Evolutionary conservation across 2,888 invertebrate species (phyloP).

Genomic region (Proisotoma minuta): DNA sequence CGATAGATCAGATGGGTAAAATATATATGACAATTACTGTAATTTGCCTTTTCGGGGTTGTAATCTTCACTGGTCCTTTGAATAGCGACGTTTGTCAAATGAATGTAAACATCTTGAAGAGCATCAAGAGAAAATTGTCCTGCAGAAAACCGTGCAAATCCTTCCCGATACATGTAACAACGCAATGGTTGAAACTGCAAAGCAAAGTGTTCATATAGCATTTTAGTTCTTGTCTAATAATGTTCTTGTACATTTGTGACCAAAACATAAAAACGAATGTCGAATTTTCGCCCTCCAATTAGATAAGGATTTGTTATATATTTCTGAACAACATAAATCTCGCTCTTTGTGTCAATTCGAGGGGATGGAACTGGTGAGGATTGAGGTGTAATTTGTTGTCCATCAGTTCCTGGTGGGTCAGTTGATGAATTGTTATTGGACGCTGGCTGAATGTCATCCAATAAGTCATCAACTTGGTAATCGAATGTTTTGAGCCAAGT

Average conservation of each 20-base stretch:
- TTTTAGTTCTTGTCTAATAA: neutral
- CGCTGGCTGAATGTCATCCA: neutral
- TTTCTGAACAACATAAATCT: conserved; percentile 68
- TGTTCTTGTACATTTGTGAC: conserved; percentile 60
- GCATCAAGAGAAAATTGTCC: conserved; percentile 57
- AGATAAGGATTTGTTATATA: conserved; percentile 77
- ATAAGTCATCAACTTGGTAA: neutral
- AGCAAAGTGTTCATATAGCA: neutral
- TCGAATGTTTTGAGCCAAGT: neutral
- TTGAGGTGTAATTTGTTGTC: neutral
- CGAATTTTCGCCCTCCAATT: conserved; percentile 94
- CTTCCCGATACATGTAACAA: conserved; percentile 60
- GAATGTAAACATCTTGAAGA: conserved; percentile 58
- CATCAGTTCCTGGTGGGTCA: neutral
- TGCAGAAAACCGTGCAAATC: conserved; percentile 61
- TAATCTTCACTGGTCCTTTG: conserved; percentile 55
- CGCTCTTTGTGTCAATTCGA: conserved; percentile 15
- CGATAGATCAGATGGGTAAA: no score
- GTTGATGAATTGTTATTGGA: neutral
- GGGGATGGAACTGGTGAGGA: neutral
- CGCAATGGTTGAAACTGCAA: conserved; percentile 53
- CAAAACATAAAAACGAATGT: conserved; percentile 88
- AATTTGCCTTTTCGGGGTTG: conserved; percentile 38
- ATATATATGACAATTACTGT: neutral
- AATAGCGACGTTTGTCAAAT: conserved; percentile 59